Evolutionary conservation across 2,888 invertebrate species (phyloP).

Genomic region (Clepsis dumicolana): DNA sequence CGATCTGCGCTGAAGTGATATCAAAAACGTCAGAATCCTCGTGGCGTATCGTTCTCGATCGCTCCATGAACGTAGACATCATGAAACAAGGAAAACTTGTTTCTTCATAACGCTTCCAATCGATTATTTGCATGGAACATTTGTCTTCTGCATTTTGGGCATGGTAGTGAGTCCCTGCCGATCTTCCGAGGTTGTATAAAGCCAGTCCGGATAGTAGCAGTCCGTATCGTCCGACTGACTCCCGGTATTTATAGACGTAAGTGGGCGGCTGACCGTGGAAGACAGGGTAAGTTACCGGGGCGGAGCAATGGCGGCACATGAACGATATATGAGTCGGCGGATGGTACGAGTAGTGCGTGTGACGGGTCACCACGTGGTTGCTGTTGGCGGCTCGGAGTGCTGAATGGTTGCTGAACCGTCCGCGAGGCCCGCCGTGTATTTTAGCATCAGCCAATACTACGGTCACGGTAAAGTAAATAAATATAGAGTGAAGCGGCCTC

Average conservation of each 20-base stretch:
- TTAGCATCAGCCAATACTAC: constrained; percentile 58
- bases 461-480: constrained; percentile 54
- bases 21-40: constrained; percentile 61
- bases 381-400: constrained; percentile 45
- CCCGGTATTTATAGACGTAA: constrained; percentile 74
- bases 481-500: constrained; percentile 56
- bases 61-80: constrained; percentile 74
- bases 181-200: constrained; percentile 75
- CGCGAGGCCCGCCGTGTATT: constrained; percentile 66
- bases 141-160: constrained; percentile 61
- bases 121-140: constrained; percentile 74
- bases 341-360: constrained; percentile 73
- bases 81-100: constrained; percentile 73
- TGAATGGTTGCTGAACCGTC: constrained; percentile 53
- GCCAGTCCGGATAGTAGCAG: constrained; percentile 74
- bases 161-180: constrained; percentile 62
- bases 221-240: constrained; percentile 68
- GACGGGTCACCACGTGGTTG: constrained; percentile 67
- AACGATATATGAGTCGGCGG: constrained; percentile 71
- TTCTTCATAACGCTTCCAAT: constrained; percentile 68
- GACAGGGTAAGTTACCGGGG: constrained; percentile 71
- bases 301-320: constrained; percentile 69
- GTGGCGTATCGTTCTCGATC: constrained; percentile 52
- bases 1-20: constrained; percentile 66
- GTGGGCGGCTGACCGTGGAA: constrained; percentile 72